Conservation (phyloP, 2,113 vertebrate species). For the Cavia porcellus region DNA sequence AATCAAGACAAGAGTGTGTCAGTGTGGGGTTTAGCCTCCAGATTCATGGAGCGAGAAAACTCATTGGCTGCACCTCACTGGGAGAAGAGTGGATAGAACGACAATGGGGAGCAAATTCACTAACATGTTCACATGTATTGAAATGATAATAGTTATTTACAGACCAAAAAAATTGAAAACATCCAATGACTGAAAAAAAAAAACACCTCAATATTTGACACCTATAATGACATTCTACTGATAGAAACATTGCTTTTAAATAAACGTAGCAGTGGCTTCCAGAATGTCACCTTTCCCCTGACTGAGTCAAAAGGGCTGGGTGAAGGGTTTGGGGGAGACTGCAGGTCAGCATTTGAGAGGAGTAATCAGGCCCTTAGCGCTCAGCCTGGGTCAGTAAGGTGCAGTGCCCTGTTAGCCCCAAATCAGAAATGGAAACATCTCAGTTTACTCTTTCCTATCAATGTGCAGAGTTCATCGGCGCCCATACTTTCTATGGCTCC, state of each 20-base stretch:
- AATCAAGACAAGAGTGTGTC: no score
- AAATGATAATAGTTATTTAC: not conserved
- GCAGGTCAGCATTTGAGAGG: not conserved
- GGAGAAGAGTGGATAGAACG: not conserved
- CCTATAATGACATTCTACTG: no score
- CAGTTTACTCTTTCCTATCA: not conserved
- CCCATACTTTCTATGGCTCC: not conserved
- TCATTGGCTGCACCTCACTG: fast-evolving
- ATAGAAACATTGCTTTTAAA: not conserved
- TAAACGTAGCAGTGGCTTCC: no score
- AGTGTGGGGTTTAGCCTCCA: not conserved
- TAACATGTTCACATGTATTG: not conserved
- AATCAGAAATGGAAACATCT: not conserved
- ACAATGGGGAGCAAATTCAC: not conserved
- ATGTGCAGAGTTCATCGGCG: not conserved
- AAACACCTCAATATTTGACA: not conserved
- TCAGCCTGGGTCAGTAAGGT: not conserved
- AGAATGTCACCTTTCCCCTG: not conserved
- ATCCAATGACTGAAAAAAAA: not conserved
- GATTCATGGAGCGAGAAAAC: no score
- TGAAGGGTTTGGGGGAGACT: not conserved
- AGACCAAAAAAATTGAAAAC: not conserved
- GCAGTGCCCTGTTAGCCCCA: not conserved
- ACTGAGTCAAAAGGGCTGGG: not conserved
- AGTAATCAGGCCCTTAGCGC: not conserved